A percentile compares a stretch with the other conserved stretches of the same genome.
These are phyloP conservation scores for Parapristionchus giblindavisi DNA, from an alignment of 2,888 invertebrate genomes.

Conservation along the genomic window DNA sequence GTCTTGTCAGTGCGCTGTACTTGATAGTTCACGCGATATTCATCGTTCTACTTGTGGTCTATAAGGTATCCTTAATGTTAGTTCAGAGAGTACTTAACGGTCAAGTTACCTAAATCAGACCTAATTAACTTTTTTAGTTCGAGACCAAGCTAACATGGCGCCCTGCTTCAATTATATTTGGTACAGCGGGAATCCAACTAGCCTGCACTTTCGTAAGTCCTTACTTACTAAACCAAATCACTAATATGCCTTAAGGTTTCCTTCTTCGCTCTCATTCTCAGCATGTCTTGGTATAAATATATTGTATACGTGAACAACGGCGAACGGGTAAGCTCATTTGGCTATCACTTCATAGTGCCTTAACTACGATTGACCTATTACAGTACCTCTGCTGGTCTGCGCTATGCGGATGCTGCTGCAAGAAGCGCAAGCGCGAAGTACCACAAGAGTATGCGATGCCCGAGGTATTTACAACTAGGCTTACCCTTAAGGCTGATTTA, in stretches of 20 bases:
- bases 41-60: conserved; percentile 56
- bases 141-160: conserved; percentile 43
- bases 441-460: conserved; percentile 37
- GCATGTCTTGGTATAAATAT: conserved; percentile 61
- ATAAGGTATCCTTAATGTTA: conserved; percentile 51
- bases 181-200: conserved; percentile 45
- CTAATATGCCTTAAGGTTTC: conserved; percentile 34
- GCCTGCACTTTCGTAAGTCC: conserved; percentile 40
- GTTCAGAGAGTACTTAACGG: not conserved
- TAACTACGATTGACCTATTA: not conserved
- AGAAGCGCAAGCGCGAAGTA: not conserved
- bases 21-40: conserved; percentile 56
- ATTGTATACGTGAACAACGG: conserved; percentile 62
- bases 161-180: conserved; percentile 54
- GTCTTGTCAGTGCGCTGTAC: conserved; percentile 54
- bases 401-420: conserved; percentile 8
- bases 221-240: not conserved
- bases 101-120: not conserved
- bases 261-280: conserved; percentile 51
- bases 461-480: not conserved
- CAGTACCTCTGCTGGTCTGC: not conserved
- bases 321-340: conserved; percentile 39
- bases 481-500: not conserved
- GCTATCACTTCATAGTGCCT: not conserved
- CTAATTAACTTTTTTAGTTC: conserved; percentile 37